phyloP scores from a whole-genome alignment of 2,888 invertebrate species.

The Himalopsyche kuldschensis region DNA sequence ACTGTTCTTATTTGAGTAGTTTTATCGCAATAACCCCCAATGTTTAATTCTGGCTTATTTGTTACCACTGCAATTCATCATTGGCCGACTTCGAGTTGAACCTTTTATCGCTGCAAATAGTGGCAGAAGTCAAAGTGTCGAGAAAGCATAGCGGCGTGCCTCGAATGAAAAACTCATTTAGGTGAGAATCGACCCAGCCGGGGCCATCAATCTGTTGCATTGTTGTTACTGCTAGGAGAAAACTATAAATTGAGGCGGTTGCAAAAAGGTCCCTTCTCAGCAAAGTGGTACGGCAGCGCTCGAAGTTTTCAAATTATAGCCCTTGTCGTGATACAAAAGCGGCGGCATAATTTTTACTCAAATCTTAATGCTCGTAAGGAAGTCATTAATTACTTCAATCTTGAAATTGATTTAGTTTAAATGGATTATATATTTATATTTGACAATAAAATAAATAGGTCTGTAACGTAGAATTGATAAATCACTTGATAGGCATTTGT shows the following conservation, averaged over 20 bases:
- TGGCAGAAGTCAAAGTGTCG: background rate
- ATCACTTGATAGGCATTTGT: too few relatives aligned
- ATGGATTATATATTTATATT: too few relatives aligned
- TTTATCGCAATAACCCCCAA: too few relatives aligned
- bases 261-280: background rate
- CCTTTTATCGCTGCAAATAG: background rate
- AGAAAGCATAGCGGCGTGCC: background rate
- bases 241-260: background rate
- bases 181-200: background rate
- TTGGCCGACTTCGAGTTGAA: background rate
- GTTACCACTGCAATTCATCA: background rate
- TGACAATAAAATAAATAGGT: too few relatives aligned
- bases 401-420: too few relatives aligned
- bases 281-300: background rate
- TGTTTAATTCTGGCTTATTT: too few relatives aligned
- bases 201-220: slow-evolving; percentile 3
- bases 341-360: background rate
- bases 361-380: too few relatives aligned
- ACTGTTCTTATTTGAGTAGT: too few relatives aligned
- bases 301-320: background rate
- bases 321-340: background rate
- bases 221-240: background rate
- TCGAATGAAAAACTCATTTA: background rate
- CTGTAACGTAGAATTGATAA: too few relatives aligned
- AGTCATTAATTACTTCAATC: too few relatives aligned